Conservation (phyloP, 2,113 vertebrate species). For the Scomber scombrus region DNA sequence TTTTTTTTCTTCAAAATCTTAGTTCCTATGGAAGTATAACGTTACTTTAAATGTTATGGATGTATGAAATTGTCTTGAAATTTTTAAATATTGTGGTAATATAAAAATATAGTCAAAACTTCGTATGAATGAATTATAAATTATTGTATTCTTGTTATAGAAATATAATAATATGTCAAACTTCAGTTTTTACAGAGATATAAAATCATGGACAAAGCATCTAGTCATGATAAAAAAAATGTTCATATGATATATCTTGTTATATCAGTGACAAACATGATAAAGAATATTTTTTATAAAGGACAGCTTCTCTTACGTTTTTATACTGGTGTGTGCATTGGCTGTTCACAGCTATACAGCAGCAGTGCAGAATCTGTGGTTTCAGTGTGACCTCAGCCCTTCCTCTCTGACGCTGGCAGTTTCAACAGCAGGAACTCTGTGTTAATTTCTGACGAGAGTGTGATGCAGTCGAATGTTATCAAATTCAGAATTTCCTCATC, state of each 20-base stretch:
- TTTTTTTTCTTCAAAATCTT: too few relatives aligned
- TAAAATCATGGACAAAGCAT: background rate
- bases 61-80: too few relatives aligned
- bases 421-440: background rate
- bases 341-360: background rate
- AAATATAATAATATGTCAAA: background rate
- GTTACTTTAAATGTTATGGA: too few relatives aligned
- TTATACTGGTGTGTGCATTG: background rate
- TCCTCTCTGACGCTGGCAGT: background rate
- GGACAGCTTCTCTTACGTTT: background rate
- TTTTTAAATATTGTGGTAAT: too few relatives aligned
- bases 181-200: background rate
- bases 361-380: background rate
- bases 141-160: background rate
- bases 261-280: constrained; percentile 24
- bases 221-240: background rate
- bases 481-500: too few relatives aligned
- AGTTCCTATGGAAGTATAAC: too few relatives aligned
- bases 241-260: background rate
- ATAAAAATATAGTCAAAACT: too few relatives aligned
- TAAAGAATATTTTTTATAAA: constrained; percentile 48
- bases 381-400: background rate
- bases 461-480: background rate
- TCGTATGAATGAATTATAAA: background rate
- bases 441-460: background rate